These are phyloP conservation scores for Chaunax sp. DNA, from an alignment of 2,797 vertebrate species.

Conservation along the genomic window DNA sequence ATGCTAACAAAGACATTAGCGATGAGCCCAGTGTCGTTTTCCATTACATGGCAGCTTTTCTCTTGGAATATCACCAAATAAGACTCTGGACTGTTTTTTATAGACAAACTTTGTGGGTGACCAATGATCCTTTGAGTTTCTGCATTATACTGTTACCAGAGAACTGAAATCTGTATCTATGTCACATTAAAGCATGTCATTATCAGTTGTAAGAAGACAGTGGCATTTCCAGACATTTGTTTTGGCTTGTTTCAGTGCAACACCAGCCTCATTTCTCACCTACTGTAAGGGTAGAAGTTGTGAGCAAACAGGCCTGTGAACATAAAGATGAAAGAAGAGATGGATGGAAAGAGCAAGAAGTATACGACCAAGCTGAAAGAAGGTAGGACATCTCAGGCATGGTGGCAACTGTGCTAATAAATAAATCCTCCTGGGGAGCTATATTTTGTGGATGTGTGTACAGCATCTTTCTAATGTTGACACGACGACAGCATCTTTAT, in stretches of 20 bases:
- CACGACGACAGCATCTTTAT: constrained; percentile 57
- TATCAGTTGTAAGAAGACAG: constrained; percentile 10
- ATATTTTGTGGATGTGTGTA: constrained; percentile 15
- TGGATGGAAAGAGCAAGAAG: constrained; percentile 37
- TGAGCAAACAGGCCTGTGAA: constrained; percentile 13
- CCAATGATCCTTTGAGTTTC: no score
- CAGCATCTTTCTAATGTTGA: constrained; percentile 50
- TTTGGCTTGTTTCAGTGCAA: constrained; percentile 15
- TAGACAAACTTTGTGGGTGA: background rate
- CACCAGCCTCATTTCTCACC: constrained; percentile 27
- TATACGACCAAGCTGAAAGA: constrained; percentile 10
- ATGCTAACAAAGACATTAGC: no score
- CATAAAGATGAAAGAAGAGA: constrained; percentile 38
- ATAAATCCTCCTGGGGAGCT: constrained; percentile 33
- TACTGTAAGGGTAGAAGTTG: constrained; percentile 2
- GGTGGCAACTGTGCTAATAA: constrained; percentile 31
- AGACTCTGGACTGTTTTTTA: background rate
- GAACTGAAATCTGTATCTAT: background rate
- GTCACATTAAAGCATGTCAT: background rate
- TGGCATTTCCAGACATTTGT: constrained; percentile 20
- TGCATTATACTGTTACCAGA: background rate
- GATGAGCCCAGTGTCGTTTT: background rate
- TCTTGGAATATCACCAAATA: no score
- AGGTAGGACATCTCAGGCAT: constrained; percentile 10
- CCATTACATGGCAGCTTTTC: background rate